These are phyloP conservation scores for Vanessa atalanta DNA, from an alignment of 1,140 invertebrate genomes.

Conservation along the genomic window DNA sequence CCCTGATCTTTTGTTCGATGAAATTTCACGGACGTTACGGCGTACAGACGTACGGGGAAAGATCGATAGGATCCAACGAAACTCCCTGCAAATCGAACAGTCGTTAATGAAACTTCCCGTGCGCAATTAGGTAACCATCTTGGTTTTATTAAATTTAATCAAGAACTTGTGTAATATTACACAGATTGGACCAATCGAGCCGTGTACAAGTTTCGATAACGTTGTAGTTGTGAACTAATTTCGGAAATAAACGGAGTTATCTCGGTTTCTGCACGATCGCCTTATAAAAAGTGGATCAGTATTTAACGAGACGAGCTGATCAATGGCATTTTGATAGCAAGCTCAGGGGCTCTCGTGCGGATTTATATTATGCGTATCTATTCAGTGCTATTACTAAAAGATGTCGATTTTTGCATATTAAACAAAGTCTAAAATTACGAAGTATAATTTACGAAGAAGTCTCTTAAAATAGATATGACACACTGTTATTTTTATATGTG, in stretches of 20 bases:
- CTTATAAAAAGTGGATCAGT: constrained; percentile 69
- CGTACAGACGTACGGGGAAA: constrained; percentile 17
- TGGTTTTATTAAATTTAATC: constrained; percentile 81
- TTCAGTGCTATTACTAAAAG: constrained; percentile 17
- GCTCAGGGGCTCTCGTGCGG: constrained; percentile 22
- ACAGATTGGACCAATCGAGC: constrained; percentile 78
- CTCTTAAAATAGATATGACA: neutral
- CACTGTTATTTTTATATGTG: constrained; percentile 15
- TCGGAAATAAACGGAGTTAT: constrained; percentile 73
- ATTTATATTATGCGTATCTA: constrained; percentile 33
- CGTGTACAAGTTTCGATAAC: constrained; percentile 79
- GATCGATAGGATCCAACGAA: constrained; percentile 62
- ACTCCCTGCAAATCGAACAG: constrained; percentile 72
- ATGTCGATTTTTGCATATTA: constrained; percentile 16
- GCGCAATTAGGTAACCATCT: constrained; percentile 78
- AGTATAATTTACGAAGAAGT: neutral
- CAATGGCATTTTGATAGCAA: constrained; percentile 36
- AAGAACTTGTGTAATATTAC: constrained; percentile 81
- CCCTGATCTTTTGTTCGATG: constrained; percentile 57
- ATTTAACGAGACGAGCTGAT: constrained; percentile 53
- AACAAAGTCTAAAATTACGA: neutral
- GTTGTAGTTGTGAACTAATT: constrained; percentile 78
- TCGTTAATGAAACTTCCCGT: constrained; percentile 76
- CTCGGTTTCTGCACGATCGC: constrained; percentile 57
- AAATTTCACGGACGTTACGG: constrained; percentile 41